Percentiles rank a stretch among this genome's conserved stretches.
Conservation (phyloP, 2,113 vertebrate genomes). For the Hypanus sabinus region DNA sequence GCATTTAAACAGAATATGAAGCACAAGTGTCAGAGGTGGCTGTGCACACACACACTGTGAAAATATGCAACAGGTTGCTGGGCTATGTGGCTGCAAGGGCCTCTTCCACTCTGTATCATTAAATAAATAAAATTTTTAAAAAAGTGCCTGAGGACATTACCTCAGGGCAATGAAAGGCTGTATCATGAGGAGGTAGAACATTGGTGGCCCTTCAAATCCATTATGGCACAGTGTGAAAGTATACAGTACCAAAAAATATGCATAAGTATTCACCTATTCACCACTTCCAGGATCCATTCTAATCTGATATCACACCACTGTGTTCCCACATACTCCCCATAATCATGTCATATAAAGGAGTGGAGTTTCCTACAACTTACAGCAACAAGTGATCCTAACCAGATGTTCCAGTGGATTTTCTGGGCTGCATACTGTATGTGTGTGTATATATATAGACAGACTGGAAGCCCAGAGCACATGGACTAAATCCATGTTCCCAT, state of each 20-base stretch:
- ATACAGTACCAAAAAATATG: background rate
- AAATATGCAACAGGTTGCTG: background rate
- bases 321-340: background rate
- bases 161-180: background rate
- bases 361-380: too few species aligned
- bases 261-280: background rate
- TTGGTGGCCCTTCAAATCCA: background rate
- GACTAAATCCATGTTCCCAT: background rate
- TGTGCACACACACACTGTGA: background rate
- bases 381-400: background rate
- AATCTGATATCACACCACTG: background rate
- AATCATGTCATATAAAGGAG: background rate
- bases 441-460: too few species aligned
- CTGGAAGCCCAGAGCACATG: background rate
- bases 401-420: background rate
- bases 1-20: background rate
- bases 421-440: background rate
- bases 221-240: background rate
- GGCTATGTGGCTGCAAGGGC: too few species aligned
- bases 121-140: too few species aligned
- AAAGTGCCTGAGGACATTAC: background rate
- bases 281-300: background rate
- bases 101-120: too few species aligned
- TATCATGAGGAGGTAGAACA: background rate
- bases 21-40: background rate